Percentiles rank a stretch among this genome's conserved stretches.
phyloP scores from a whole-genome alignment of 2,888 invertebrate species.

The Idaea aversata region DNA sequence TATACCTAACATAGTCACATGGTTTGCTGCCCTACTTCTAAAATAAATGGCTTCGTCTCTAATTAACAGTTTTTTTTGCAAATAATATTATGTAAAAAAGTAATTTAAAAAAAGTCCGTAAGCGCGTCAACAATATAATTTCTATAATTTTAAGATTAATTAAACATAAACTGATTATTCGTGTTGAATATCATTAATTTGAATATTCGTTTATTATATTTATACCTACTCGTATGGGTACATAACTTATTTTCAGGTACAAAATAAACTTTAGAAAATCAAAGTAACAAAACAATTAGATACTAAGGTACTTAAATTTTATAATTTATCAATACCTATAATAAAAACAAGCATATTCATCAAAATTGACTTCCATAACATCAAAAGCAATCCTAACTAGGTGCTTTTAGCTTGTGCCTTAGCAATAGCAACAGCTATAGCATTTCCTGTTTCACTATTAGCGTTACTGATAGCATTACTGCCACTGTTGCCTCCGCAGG shows the following conservation, averaged over 20 bases:
- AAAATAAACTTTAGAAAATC: neutral
- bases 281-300: neutral
- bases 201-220: no score
- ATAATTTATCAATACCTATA: neutral
- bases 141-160: no score
- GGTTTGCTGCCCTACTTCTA: neutral
- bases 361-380: no score
- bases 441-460: constrained; percentile 40
- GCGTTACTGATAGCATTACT: constrained; percentile 46
- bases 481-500: constrained; percentile 19
- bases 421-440: constrained; percentile 42
- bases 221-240: no score
- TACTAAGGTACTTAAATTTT: neutral
- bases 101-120: no score
- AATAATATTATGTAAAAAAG: no score
- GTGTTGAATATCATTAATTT: no score
- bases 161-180: no score
- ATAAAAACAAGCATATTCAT: no score
- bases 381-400: constrained; percentile 1
- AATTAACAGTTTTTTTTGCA: no score
- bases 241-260: constrained; percentile 6
- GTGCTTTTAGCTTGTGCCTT: constrained; percentile 16
- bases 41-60: neutral
- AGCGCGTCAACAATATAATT: no score
- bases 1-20: neutral